These are phyloP conservation scores for Triplophysa siluroides DNA, from an alignment of 2,113 vertebrate species.

Conservation along the genomic window DNA sequence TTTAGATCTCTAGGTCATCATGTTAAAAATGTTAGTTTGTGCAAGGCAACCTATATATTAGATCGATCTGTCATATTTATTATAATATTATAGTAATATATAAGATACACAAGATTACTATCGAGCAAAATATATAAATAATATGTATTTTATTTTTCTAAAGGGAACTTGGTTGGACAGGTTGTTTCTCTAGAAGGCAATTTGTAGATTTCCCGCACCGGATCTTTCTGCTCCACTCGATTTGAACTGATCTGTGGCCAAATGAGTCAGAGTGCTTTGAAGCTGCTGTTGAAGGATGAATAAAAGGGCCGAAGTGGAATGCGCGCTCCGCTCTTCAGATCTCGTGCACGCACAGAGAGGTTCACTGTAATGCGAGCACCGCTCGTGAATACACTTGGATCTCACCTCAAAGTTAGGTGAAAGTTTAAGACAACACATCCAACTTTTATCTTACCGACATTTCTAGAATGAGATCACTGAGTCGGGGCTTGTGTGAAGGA, in stretches of 20 bases:
- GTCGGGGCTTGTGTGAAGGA: constrained; percentile 41
- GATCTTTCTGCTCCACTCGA: constrained; percentile 52
- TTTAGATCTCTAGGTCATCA: neutral
- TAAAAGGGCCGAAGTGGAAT: constrained; percentile 47
- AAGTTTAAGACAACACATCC: constrained; percentile 56
- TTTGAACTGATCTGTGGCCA: constrained; percentile 61
- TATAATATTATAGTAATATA: no score
- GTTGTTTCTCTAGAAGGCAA: constrained; percentile 23
- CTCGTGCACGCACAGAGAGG: constrained; percentile 34
- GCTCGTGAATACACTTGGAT: constrained; percentile 53
- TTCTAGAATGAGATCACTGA: constrained; percentile 60
- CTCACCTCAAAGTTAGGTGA: constrained; percentile 59
- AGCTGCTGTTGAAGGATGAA: constrained; percentile 53
- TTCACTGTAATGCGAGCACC: constrained; percentile 25
- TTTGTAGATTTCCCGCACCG: constrained; percentile 41
- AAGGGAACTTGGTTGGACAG: neutral
- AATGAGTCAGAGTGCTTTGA: constrained; percentile 63
- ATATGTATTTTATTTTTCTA: neutral
- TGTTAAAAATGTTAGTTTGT: neutral
- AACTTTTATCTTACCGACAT: constrained; percentile 58
- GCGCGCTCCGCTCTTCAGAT: constrained; percentile 42
- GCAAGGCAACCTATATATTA: neutral
- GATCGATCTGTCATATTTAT: neutral
- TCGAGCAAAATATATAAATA: no score
- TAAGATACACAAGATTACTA: no score